Evolutionary conservation across 2,888 invertebrate species (phyloP).

Genomic region (Amiota mariae): DNA sequence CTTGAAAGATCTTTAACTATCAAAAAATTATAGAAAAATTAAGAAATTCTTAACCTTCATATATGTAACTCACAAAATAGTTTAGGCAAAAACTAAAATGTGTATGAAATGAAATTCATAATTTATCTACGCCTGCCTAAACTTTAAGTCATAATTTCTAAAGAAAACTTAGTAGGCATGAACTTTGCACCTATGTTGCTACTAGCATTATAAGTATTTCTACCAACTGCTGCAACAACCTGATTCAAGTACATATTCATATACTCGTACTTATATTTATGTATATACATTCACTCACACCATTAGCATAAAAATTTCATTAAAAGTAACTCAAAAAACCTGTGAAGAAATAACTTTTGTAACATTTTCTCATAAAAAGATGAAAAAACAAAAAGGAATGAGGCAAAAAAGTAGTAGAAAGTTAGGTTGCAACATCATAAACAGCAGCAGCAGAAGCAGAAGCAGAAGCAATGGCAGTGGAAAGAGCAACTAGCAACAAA

Average conservation of each 20-base stretch:
- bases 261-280: conserved; percentile 26
- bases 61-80: too few species aligned
- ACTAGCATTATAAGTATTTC: not conserved
- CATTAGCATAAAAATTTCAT: conserved; percentile 40
- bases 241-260: conserved; percentile 7
- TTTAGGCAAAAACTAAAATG: too few species aligned
- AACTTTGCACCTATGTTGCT: not conserved
- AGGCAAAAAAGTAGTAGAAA: conserved; percentile 40
- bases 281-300: conserved; percentile 27
- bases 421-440: conserved; percentile 4
- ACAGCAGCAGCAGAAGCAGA: not conserved
- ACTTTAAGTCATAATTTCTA: not conserved
- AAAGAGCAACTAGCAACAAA: not conserved
- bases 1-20: too few species aligned
- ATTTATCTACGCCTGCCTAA: not conserved
- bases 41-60: too few species aligned
- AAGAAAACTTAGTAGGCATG: conserved; percentile 1
- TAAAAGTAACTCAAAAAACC: conserved; percentile 56
- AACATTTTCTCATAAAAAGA: conserved; percentile 45
- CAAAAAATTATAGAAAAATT: too few species aligned
- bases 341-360: conserved; percentile 64
- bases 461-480: not conserved
- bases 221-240: not conserved
- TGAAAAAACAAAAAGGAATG: conserved; percentile 13
- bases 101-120: too few species aligned